A percentile compares a stretch with the other conserved stretches of the same genome.
phyloP scores from a whole-genome alignment of 92 coral and sea anemone genomes.

The Porites divaricata region DNA sequence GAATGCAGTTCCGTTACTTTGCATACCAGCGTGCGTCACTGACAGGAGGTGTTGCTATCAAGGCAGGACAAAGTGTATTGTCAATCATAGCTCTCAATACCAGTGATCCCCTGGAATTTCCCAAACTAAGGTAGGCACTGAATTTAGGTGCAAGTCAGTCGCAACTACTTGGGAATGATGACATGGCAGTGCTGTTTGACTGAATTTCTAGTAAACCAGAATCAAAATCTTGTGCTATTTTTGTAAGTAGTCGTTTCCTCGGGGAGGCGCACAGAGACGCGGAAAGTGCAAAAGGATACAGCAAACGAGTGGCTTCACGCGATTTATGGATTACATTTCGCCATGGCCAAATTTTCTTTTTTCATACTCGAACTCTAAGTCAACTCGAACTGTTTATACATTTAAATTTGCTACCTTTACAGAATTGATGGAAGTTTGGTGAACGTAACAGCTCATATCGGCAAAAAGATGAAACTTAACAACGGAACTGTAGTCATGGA shows the following conservation, averaged over 20 bases:
- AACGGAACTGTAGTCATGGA: slow-evolving; percentile 65
- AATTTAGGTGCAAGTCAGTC: not conserved
- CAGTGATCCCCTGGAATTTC: slow-evolving; percentile 43
- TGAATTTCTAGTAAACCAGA: not conserved
- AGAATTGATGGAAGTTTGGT: slow-evolving; percentile 69
- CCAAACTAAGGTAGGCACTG: slow-evolving; percentile 60
- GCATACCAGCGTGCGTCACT: slow-evolving; percentile 82
- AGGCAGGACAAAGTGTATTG: slow-evolving; percentile 65
- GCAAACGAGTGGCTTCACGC: slow-evolving; percentile 1
- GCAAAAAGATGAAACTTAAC: slow-evolving; percentile 40
- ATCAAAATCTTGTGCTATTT: not conserved
- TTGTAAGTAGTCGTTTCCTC: not conserved
- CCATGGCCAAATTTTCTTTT: not conserved
- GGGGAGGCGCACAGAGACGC: not conserved
- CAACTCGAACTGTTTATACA: not conserved
- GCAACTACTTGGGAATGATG: not conserved
- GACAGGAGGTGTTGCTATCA: slow-evolving; percentile 75
- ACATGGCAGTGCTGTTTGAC: not conserved
- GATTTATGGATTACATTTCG: not conserved
- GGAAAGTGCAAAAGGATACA: not conserved
- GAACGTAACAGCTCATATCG: slow-evolving; percentile 24
- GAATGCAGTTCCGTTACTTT: slow-evolving; percentile 76
- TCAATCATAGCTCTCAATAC: slow-evolving; percentile 61
- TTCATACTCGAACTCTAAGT: not conserved
- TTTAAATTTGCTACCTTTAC: not conserved